Base-by-base conservation (phyloP, 2,888 invertebrate species). In the Brenthis hecate region DNA sequence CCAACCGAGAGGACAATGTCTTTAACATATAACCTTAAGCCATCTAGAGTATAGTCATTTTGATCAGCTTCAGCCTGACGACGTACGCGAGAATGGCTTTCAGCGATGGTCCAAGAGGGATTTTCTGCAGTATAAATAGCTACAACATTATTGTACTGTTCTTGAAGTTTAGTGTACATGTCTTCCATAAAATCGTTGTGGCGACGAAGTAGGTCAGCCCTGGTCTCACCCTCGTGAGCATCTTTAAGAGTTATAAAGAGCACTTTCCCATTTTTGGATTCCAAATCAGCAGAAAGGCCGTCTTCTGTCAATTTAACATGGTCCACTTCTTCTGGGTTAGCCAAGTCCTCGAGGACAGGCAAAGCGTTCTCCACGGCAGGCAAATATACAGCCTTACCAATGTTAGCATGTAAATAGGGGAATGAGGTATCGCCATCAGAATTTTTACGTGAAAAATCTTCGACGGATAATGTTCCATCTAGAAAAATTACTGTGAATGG, bases 321-420 rank as follows among this genome's bases (percentile, higher is more conserved):
- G 71, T 90, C 85, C 13, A 83, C 79, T 19, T 82, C 80, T 4
- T 84, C 79, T 0, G 92, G 87, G 8, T 89, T 87, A 0, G 92
- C 88, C 6, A 94, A 77, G 43, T 92, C 85, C 73, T 94, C 91
- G 51, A 96, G 77, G 0, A 93, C 94, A 1, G 86, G 85, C 13
- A 95, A 70, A 0, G 96, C 94, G 70, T 94, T 91, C 56, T 94
- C 91, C 0, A 96, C 96, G 23, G 93, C 92, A 11, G 95, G 94
- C 64, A 95, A 85, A 80, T 95, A 96, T 1, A 93, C 85, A 28
- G 92, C 79, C 1, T 84, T 76, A 0, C 75, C 75, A 14, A 89
- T 79, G 43, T 89, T 81, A 0, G 81, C 74, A 11, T 85, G 84
- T 16, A 94, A 79, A 75, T 87, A 91, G 1, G 91, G 85, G 74